phyloP scores from a whole-genome alignment of 1,140 invertebrate genomes.

The Littorina saxatilis region DNA sequence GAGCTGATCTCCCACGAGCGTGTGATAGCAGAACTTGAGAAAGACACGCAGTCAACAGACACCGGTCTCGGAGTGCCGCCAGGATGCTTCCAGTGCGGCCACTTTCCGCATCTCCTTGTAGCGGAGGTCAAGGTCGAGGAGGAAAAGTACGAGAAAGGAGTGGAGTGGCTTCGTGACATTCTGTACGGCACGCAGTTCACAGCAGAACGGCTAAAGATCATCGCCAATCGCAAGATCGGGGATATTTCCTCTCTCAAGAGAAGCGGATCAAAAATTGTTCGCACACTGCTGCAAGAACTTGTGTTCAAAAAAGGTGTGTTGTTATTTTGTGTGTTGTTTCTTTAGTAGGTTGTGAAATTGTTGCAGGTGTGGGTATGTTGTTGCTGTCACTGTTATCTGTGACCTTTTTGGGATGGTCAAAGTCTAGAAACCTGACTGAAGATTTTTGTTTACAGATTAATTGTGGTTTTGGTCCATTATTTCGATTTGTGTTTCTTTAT shows the following conservation, averaged over 20 bases:
- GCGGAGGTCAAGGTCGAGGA: conserved; percentile 86
- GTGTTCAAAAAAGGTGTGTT: conserved; percentile 80
- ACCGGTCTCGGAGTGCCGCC: conserved; percentile 80
- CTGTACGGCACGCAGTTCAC: conserved; percentile 84
- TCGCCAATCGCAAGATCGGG: conserved; percentile 84
- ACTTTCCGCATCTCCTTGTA: conserved; percentile 86
- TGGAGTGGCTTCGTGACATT: conserved; percentile 87
- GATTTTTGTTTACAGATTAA: too few species aligned
- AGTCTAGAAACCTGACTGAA: too few species aligned
- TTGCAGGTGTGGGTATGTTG: too few species aligned
- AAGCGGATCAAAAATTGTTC: conserved; percentile 80
- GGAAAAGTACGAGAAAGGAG: conserved; percentile 84
- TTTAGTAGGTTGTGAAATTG: not conserved
- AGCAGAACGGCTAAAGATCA: conserved; percentile 84
- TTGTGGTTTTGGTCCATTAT: too few species aligned
- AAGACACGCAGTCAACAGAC: conserved; percentile 83
- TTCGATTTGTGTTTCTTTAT: too few species aligned
- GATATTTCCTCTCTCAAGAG: conserved; percentile 84
- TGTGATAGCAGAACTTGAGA: conserved; percentile 85
- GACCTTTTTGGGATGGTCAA: too few species aligned
- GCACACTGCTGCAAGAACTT: conserved; percentile 80
- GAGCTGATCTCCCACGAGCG: conserved; percentile 78
- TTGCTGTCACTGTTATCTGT: too few species aligned
- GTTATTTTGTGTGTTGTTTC: not conserved
- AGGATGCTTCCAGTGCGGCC: conserved; percentile 80